Percentiles rank a stretch among this genome's conserved stretches.
These are phyloP conservation scores for Epinephelus coioides DNA, from an alignment of 2,797 vertebrate species.

Conservation along the genomic window DNA sequence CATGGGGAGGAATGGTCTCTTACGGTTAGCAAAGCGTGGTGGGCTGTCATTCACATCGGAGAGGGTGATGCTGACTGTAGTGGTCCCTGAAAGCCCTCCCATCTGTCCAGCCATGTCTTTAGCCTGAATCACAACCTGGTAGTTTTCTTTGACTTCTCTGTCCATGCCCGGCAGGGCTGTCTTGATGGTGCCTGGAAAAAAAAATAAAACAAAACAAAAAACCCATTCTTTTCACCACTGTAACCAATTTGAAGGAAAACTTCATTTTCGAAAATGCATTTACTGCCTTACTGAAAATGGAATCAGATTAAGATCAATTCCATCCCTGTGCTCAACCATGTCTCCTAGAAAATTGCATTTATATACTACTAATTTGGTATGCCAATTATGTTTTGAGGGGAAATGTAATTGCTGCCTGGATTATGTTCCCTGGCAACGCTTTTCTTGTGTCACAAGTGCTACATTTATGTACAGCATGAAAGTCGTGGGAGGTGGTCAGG, in stretches of 20 bases:
- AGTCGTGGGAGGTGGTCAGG: not conserved
- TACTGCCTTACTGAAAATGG: slow-evolving; percentile 30
- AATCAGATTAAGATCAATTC: slow-evolving; percentile 47
- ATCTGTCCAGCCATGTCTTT: slow-evolving; percentile 99
- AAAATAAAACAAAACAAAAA: not conserved
- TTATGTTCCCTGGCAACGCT: slow-evolving; percentile 44
- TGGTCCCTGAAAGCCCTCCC: slow-evolving; percentile 96
- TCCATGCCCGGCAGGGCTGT: slow-evolving; percentile 98
- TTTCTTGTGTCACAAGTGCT: slow-evolving; percentile 14
- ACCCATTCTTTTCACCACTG: not conserved
- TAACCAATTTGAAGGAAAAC: slow-evolving; percentile 25
- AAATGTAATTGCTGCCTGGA: slow-evolving; percentile 32
- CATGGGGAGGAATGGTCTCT: slow-evolving; percentile 40
- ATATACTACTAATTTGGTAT: slow-evolving; percentile 41
- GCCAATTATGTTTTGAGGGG: slow-evolving; percentile 26
- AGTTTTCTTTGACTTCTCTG: slow-evolving; percentile 94
- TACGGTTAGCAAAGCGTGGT: slow-evolving; percentile 96
- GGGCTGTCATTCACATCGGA: slow-evolving; percentile 97
- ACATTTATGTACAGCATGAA: not conserved
- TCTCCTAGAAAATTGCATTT: slow-evolving; percentile 41
- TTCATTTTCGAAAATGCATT: slow-evolving; percentile 24
- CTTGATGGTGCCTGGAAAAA: slow-evolving; percentile 91
- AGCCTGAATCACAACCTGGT: slow-evolving; percentile 98
- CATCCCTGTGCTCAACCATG: slow-evolving; percentile 18
- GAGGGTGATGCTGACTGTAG: slow-evolving; percentile 94